Percentiles rank a stretch among this genome's conserved stretches.
phyloP scores from a whole-genome alignment of 64 coral and sea anemone genomes.

The Montipora capricornis region DNA sequence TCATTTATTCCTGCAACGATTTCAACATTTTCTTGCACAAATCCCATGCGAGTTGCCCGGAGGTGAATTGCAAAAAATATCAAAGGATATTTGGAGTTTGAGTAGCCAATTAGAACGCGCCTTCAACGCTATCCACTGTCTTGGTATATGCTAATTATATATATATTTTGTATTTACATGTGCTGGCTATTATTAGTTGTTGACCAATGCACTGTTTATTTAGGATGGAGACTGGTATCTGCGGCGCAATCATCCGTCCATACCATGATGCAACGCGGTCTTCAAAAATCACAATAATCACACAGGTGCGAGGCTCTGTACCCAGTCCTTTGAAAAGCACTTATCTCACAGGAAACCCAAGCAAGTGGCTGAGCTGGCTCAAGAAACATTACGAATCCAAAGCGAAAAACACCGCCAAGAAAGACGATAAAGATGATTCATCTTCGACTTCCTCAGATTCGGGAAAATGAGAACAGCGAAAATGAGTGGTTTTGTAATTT shows the following conservation, averaged over 20 bases:
- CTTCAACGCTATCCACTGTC: no score
- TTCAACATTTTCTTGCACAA: no score
- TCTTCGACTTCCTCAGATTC: constrained; percentile 15
- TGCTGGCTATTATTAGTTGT: not conserved
- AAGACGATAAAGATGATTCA: constrained; percentile 34
- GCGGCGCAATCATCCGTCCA: constrained; percentile 59
- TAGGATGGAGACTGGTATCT: constrained; percentile 45
- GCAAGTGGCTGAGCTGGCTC: constrained; percentile 57
- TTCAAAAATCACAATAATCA: constrained; percentile 60
- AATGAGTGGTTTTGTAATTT: not conserved
- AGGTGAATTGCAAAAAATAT: no score
- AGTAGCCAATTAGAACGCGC: no score
- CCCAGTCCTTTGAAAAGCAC: constrained; percentile 64
- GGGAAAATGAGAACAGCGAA: not conserved
- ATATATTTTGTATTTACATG: no score
- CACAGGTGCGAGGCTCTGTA: constrained; percentile 73
- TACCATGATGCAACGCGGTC: constrained; percentile 44
- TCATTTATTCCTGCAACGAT: no score
- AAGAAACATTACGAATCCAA: constrained; percentile 50
- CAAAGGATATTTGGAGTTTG: no score
- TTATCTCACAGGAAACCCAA: constrained; percentile 56
- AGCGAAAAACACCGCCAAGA: not conserved
- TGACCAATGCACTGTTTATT: not conserved
- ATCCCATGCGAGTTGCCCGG: no score
- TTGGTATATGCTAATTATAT: no score